phyloP scores from a whole-genome alignment of 2,797 vertebrate genomes.

The Synanceia verrucosa region DNA sequence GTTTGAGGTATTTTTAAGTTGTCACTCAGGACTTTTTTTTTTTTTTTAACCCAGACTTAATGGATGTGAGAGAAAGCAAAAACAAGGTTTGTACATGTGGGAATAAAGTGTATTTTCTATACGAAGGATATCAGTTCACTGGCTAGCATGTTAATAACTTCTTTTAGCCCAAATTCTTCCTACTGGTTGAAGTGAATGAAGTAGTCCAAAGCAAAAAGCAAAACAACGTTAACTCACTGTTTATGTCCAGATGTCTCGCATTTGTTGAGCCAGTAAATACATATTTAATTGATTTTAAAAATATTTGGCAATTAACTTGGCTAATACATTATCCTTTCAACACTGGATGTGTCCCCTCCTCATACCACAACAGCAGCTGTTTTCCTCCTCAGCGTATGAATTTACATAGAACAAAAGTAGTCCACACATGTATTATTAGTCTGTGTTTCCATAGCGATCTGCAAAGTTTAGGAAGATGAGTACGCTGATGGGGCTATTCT shows the following conservation, averaged over 20 bases:
- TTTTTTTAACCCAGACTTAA: slow-evolving; percentile 8
- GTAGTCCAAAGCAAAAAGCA: background rate
- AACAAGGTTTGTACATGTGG: background rate
- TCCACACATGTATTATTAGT: background rate
- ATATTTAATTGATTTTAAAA: background rate
- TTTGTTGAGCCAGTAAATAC: background rate
- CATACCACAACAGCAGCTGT: background rate
- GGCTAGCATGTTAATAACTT: too few species aligned
- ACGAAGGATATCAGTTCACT: background rate
- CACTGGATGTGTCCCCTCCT: background rate
- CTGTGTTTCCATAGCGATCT: too few species aligned
- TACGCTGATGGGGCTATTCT: too few species aligned
- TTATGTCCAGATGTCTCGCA: background rate
- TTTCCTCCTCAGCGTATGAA: background rate
- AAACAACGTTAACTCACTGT: background rate
- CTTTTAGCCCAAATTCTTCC: background rate
- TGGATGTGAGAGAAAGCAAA: background rate
- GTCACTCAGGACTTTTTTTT: slow-evolving; percentile 28
- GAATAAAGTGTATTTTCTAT: background rate
- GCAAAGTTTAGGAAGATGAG: too few species aligned
- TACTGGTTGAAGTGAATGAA: background rate
- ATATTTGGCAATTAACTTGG: background rate
- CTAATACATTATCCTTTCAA: background rate
- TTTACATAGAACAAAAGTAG: background rate
- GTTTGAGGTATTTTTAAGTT: slow-evolving; percentile 38